Evolutionary conservation across 1,140 invertebrate genomes (phyloP), one percentile per base, ranked within the genome.

Genomic region (Panagrolaimus sp.): DNA sequence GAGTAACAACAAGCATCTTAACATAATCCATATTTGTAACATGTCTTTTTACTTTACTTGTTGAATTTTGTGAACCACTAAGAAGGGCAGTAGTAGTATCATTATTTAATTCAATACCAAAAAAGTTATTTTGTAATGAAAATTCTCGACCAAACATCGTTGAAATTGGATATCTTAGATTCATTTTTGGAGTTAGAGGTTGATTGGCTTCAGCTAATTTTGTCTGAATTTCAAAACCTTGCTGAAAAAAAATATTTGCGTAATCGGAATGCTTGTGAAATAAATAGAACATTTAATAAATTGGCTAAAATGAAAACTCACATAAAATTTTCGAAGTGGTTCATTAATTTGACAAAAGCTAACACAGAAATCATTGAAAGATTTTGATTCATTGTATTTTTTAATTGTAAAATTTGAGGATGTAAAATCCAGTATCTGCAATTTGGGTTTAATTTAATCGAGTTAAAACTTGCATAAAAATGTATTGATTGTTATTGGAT

Each of bases 261-360:
- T n/a, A n/a, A n/a, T n/a, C n/a, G n/a, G n/a, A n/a, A n/a, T n/a
- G n/a, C n/a, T n/a, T n/a, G n/a, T n/a, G n/a, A n/a, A n/a, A n/a
- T n/a, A n/a, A n/a, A n/a, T n/a, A n/a, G n/a, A n/a, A n/a, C n/a
- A n/a, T n/a, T n/a, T n/a, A n/a, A n/a, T n/a, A n/a, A n/a, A n/a
- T n/a, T n/a, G 25, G 16, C 20, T 1, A 38, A 13, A 38, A n/a
- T n/a, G n/a, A n/a, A 43, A 64, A 62, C 68, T 46, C 53, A 62
- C 74, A 66, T 78, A 42, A 61, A 75, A 75, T 25, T 31, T 44
- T 47, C 72, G 44, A 47, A 81, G 51, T 3, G 79, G 80, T 63
- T 81, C 80, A 62, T 81, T 81, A n/a, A 81, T 73, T 42, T 61
- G 69, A 53, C 79, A 81, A 62, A 81, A 81, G 43, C 61, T 65